phyloP scores from a whole-genome alignment of 2,113 vertebrate genomes.

The Neolamprologus sp. region DNA sequence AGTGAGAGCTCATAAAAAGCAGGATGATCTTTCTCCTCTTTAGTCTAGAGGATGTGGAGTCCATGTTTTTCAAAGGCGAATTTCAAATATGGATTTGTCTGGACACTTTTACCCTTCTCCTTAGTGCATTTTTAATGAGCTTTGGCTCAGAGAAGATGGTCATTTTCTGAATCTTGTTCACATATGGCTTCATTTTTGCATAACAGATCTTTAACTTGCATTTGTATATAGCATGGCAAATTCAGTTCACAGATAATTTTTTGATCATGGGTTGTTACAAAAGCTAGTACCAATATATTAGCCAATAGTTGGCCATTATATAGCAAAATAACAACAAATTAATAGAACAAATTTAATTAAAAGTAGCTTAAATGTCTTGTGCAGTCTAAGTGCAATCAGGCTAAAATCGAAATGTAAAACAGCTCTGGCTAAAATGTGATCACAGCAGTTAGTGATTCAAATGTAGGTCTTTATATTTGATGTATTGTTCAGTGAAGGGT shows the following conservation, averaged over 20 bases:
- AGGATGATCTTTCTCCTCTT: neutral
- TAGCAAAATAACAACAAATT: neutral
- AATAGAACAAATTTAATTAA: fast-evolving
- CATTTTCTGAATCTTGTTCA: neutral
- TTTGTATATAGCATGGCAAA: neutral
- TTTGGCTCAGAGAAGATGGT: neutral
- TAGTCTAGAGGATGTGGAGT: neutral
- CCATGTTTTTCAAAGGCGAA: neutral
- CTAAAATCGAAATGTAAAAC: neutral
- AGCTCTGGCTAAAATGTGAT: neutral
- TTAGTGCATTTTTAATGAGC: neutral
- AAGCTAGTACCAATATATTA: neutral
- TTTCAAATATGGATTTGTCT: neutral
- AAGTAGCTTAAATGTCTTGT: neutral
- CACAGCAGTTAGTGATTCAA: neutral
- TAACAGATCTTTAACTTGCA: neutral
- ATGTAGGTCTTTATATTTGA: neutral
- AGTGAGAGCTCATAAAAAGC: neutral
- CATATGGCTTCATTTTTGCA: neutral
- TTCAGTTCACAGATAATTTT: neutral
- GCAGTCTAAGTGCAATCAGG: neutral
- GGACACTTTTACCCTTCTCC: neutral
- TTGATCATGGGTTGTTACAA: neutral
- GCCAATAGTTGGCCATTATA: neutral
- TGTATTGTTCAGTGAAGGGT: neutral